A percentile compares a stretch with the other conserved stretches of the same genome.
Evolutionary conservation across 1,140 invertebrate genomes (phyloP).

Genomic region (Hypsibius dujardini): DNA sequence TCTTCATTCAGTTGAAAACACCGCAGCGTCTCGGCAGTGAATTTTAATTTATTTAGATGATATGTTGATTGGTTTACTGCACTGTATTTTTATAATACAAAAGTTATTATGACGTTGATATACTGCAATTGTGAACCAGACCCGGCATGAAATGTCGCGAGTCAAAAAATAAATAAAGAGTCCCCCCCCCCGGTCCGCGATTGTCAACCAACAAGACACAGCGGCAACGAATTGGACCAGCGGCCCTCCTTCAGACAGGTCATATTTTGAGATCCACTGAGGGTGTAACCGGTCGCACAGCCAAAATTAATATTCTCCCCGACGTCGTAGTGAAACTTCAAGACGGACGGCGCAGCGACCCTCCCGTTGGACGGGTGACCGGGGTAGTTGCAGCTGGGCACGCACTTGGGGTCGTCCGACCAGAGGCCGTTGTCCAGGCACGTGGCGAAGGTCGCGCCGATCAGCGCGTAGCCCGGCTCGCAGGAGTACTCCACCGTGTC

Average conservation of each 20-base stretch:
- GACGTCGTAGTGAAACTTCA: constrained; percentile 57
- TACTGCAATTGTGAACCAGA: too few species aligned
- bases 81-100: too few species aligned
- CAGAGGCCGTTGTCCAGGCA: constrained; percentile 67
- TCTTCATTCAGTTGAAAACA: too few species aligned
- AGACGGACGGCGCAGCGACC: constrained; percentile 38
- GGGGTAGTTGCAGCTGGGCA: constrained; percentile 11
- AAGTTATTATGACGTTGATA: too few species aligned
- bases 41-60: too few species aligned
- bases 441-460: constrained; percentile 32
- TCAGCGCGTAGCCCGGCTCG: constrained; percentile 66
- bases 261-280: constrained; percentile 54
- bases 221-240: constrained; percentile 63
- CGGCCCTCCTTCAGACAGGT: constrained; percentile 68
- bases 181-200: too few species aligned
- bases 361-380: constrained; percentile 49
- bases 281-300: constrained; percentile 26
- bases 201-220: constrained; percentile 39
- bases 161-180: too few species aligned
- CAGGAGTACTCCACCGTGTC: constrained; percentile 68
- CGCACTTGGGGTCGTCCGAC: constrained; percentile 64
- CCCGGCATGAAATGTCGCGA: too few species aligned
- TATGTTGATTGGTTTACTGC: too few species aligned
- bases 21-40: too few species aligned
- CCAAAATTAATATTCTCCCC: constrained; percentile 38